A percentile compares a stretch with the other conserved stretches of the same genome.
phyloP scores from a whole-genome alignment of 2,113 vertebrate genomes.

The Alaudala cheleensis region DNA sequence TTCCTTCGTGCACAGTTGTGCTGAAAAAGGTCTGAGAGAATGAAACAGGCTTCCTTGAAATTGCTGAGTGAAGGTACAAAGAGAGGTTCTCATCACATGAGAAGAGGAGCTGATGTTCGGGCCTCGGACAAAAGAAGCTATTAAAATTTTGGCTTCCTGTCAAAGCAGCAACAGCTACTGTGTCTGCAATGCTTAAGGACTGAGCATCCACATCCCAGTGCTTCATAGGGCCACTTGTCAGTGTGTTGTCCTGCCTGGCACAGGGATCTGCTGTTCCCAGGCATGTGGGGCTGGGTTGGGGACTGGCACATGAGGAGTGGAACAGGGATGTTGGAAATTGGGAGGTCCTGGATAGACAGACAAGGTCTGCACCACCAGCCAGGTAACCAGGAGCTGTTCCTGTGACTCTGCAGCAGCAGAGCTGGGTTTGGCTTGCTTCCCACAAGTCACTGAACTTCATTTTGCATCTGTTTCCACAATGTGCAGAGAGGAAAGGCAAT shows the following conservation, averaged over 20 bases:
- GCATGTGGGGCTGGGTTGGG: accelerated
- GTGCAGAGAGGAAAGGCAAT: background rate
- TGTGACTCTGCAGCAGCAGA: background rate
- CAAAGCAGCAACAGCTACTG: background rate
- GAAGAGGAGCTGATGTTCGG: background rate
- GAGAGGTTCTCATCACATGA: background rate
- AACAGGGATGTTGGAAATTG: background rate
- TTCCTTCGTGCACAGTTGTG: background rate
- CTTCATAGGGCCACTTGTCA: background rate
- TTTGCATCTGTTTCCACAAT: background rate
- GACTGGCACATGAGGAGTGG: background rate
- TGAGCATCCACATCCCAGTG: background rate
- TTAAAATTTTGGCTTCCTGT: constrained; percentile 23
- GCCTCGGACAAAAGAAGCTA: background rate
- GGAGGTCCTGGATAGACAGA: background rate
- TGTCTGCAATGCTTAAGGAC: background rate
- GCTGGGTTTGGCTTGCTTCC: background rate
- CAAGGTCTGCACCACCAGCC: background rate
- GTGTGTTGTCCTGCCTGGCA: background rate
- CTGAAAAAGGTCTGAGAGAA: background rate
- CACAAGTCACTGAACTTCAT: background rate
- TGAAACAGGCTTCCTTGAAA: background rate
- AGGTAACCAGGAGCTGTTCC: background rate
- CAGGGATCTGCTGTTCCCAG: accelerated
- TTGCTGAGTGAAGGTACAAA: background rate